Conservation (phyloP, 2,113 vertebrate genomes). For the Halichoerus grypus region DNA sequence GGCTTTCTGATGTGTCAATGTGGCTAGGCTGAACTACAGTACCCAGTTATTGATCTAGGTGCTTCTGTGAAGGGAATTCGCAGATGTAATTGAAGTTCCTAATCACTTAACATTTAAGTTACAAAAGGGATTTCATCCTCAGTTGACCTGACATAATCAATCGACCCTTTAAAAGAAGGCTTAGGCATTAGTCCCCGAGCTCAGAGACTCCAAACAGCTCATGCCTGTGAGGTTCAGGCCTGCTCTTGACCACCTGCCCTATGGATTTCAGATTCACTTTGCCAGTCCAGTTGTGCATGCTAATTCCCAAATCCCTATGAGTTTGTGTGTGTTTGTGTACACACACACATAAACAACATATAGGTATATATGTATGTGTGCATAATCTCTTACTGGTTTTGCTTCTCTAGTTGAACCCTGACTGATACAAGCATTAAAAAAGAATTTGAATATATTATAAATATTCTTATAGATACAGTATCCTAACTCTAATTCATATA, state of each 20-base stretch:
- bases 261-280: neutral
- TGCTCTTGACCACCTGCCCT: neutral
- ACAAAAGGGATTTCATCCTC: neutral
- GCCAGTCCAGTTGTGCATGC: neutral
- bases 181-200: neutral
- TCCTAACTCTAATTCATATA: neutral
- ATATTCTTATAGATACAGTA: neutral
- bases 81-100: neutral
- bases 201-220: neutral
- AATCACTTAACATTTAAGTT: neutral
- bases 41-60: neutral
- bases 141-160: neutral
- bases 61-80: neutral
- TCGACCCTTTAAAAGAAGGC: neutral
- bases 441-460: neutral
- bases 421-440: slow-evolving; percentile 35
- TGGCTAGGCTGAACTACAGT: neutral
- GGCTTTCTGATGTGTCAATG: neutral
- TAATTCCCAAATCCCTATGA: neutral
- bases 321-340: neutral
- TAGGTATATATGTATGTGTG: neutral
- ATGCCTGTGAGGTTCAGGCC: neutral
- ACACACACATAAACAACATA: neutral
- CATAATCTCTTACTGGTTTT: slow-evolving; percentile 9
- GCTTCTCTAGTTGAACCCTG: slow-evolving; percentile 19